Conservation (phyloP, 2,113 vertebrate species). For the Ptilorrhoa leucosticta region DNA sequence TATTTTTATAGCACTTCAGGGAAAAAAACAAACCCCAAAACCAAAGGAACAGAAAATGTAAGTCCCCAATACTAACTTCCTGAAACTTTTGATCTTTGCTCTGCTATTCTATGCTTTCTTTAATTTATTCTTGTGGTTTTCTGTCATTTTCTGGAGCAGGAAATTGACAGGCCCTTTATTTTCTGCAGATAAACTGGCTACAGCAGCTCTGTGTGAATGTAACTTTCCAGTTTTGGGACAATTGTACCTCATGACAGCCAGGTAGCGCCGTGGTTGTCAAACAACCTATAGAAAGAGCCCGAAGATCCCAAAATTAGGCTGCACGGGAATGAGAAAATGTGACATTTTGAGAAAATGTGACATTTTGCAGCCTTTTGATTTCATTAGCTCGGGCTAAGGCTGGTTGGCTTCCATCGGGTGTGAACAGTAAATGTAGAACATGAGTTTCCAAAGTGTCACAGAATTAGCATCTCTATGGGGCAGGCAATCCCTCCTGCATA, state of each 20-base stretch:
- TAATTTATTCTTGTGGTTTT: background rate
- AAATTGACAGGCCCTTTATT: background rate
- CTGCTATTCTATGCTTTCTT: background rate
- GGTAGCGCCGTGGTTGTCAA: background rate
- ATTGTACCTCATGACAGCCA: background rate
- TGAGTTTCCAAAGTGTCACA: conserved; percentile 72
- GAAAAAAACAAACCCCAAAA: fast-evolving
- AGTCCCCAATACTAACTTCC: background rate
- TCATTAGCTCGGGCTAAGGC: conserved; percentile 30
- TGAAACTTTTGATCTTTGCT: background rate
- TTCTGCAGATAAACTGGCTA: background rate
- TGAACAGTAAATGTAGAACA: conserved; percentile 82
- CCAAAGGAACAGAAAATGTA: background rate
- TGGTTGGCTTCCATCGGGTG: conserved; percentile 73
- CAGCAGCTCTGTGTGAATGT: background rate
- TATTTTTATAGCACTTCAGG: background rate
- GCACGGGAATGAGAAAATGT: background rate
- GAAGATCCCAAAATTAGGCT: background rate
- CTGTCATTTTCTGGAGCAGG: background rate
- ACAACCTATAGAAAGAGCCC: background rate
- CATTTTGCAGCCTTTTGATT: conserved; percentile 51
- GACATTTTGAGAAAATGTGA: conserved; percentile 48
- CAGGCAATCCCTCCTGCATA: conserved; percentile 80
- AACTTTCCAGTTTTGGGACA: background rate
- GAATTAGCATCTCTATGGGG: conserved; percentile 89